phyloP scores from a whole-genome alignment of 2,797 vertebrate genomes.

The Betta splendens region DNA sequence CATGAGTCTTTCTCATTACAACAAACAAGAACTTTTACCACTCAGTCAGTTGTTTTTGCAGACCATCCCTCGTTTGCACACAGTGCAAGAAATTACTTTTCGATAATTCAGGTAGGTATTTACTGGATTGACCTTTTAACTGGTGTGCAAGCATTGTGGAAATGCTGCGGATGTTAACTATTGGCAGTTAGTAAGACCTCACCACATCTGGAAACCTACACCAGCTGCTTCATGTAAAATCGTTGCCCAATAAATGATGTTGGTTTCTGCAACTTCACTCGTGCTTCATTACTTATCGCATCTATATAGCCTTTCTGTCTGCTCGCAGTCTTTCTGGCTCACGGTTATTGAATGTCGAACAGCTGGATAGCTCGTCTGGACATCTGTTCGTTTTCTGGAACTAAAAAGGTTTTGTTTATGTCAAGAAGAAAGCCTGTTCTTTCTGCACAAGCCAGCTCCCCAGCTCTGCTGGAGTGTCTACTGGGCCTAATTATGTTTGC shows the following conservation, averaged over 20 bases:
- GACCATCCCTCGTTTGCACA: not conserved
- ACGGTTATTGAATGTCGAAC: slow-evolving; percentile 74
- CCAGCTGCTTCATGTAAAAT: slow-evolving; percentile 21
- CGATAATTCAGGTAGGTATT: no score
- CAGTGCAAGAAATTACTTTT: not conserved
- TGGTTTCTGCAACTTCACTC: slow-evolving; percentile 5
- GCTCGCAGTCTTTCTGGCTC: slow-evolving; percentile 49
- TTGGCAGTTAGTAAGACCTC: not conserved
- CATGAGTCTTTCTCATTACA: no score
- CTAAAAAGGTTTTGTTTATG: slow-evolving; percentile 54
- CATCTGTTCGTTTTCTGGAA: slow-evolving; percentile 70
- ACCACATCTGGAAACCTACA: slow-evolving; percentile 38
- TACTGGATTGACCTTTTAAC: not conserved
- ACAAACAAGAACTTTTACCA: no score
- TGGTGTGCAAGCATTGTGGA: not conserved
- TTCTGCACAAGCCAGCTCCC: slow-evolving; percentile 26
- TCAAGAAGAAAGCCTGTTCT: slow-evolving; percentile 54
- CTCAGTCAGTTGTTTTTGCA: not conserved
- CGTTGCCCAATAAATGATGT: slow-evolving; percentile 5
- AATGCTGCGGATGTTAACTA: not conserved
- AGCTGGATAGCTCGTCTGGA: slow-evolving; percentile 66
- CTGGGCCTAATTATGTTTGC: slow-evolving; percentile 33
- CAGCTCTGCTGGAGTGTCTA: slow-evolving; percentile 29
- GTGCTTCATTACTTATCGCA: slow-evolving; percentile 23
- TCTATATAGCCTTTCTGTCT: slow-evolving; percentile 7